Percentiles rank a stretch among this genome's conserved stretches.
Conservation (phyloP, 2,888 invertebrate species). For the Theodoxus fluviatilis region DNA sequence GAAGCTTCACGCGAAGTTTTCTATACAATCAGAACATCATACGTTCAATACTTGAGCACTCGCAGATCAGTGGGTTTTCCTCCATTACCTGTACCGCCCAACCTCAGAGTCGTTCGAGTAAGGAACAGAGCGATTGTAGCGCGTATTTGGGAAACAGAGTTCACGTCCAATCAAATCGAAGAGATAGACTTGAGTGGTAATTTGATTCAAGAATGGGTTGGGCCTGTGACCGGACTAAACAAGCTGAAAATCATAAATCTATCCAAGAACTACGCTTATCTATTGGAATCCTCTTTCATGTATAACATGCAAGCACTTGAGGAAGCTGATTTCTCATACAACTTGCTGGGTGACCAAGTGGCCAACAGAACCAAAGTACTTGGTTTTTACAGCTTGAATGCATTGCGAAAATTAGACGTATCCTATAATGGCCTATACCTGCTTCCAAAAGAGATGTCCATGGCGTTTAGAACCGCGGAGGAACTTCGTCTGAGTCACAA, state of each 20-base stretch:
- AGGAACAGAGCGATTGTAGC: too few species aligned
- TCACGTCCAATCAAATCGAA: too few species aligned
- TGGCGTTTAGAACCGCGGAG: neutral
- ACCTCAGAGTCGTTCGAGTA: too few species aligned
- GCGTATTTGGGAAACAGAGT: too few species aligned
- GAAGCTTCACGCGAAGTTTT: too few species aligned
- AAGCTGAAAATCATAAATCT: constrained; percentile 25
- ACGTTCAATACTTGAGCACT: too few species aligned
- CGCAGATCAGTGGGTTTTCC: too few species aligned
- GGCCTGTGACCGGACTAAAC: constrained; percentile 17
- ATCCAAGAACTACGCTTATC: neutral
- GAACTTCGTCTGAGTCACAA: too few species aligned
- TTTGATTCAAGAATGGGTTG: constrained; percentile 1
- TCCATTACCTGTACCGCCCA: too few species aligned
- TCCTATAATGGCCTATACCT: constrained; percentile 8
- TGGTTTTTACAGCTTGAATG: neutral
- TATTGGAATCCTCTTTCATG: constrained; percentile 11
- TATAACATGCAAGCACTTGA: constrained; percentile 6
- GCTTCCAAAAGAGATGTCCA: constrained; percentile 13
- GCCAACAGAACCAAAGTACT: neutral
- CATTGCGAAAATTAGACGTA: constrained; percentile 5
- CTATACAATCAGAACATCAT: too few species aligned
- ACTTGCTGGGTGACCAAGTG: neutral
- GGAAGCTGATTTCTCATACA: constrained; percentile 13
- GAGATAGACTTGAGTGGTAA: constrained; percentile 22